Evolutionary conservation across 2,113 vertebrate genomes (phyloP).

Genomic region (Donacobius atricapilla): DNA sequence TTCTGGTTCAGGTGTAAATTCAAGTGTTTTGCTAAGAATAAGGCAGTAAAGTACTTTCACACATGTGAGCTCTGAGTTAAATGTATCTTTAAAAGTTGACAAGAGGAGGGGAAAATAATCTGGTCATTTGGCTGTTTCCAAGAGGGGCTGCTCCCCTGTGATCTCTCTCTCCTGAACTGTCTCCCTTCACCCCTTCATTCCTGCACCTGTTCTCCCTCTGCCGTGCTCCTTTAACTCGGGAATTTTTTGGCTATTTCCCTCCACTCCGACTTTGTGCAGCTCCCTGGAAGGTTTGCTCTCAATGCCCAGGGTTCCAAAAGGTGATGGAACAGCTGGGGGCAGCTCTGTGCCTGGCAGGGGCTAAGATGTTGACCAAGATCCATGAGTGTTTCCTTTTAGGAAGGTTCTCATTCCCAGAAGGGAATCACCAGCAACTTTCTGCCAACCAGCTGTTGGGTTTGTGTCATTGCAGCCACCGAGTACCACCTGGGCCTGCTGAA

Average conservation of each 20-base stretch:
- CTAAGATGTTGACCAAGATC: fast-evolving
- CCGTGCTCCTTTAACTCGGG: fast-evolving
- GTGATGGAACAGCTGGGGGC: fast-evolving
- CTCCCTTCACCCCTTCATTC: neutral
- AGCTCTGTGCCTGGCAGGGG: fast-evolving
- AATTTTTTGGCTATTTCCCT: neutral
- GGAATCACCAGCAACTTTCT: neutral
- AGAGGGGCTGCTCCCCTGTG: fast-evolving
- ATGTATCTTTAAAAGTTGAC: fast-evolving
- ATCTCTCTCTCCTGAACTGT: neutral
- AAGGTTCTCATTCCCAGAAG: neutral
- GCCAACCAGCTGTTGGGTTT: neutral
- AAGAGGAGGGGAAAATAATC: neutral
- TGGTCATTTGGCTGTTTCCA: fast-evolving
- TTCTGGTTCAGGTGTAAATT: neutral
- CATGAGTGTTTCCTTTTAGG: fast-evolving
- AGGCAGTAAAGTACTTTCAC: neutral
- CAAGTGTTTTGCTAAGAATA: neutral
- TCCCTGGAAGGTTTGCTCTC: neutral
- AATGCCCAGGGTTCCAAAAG: fast-evolving
- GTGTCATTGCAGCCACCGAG: slow-evolving; percentile 83
- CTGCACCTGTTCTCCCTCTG: neutral
- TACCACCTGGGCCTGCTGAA: slow-evolving; percentile 97
- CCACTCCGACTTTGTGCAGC: fast-evolving
- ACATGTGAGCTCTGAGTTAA: fast-evolving